Evolutionary conservation across 30 jellyfish, hydroid and myxozoan species (phyloP).

Genomic region (Cassiopea xamachana): DNA sequence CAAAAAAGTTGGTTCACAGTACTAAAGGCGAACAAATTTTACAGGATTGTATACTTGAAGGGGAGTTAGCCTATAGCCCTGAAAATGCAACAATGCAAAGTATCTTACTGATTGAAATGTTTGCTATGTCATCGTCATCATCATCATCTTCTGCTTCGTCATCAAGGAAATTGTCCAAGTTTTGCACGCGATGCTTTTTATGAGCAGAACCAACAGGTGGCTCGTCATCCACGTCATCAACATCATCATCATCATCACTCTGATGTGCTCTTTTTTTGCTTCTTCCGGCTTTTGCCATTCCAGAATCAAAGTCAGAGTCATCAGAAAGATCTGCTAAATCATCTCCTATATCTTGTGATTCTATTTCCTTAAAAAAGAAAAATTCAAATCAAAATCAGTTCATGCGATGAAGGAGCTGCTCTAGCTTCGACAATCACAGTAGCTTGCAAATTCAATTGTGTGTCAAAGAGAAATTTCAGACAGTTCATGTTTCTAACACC

Average conservation of each 20-base stretch:
- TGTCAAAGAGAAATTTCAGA: too few species aligned
- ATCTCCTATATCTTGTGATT: neutral
- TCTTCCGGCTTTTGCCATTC: neutral
- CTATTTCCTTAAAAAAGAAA: constrained; percentile 8
- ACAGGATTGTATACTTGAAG: too few species aligned
- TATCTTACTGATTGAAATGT: constrained; percentile 81
- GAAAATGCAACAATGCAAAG: neutral
- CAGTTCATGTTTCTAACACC: too few species aligned
- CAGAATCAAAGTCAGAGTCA: constrained; percentile 43
- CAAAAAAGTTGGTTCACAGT: too few species aligned
- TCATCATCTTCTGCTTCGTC: constrained; percentile 94
- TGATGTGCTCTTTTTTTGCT: neutral
- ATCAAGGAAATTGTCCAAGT: constrained; percentile 84
- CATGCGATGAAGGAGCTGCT: too few species aligned
- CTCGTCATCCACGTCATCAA: constrained; percentile 75
- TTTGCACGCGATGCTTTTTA: constrained; percentile 83
- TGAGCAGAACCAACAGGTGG: constrained; percentile 70
- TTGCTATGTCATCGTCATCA: constrained; percentile 74
- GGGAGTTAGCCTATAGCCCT: neutral
- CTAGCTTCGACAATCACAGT: too few species aligned
- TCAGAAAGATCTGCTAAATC: constrained; percentile 21
- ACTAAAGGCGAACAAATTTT: too few species aligned
- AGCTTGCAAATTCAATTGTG: too few species aligned
- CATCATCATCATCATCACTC: constrained; percentile 72
- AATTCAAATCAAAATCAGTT: too few species aligned